Evolutionary conservation across 1,140 invertebrate genomes (phyloP), one percentile per base, ranked within the genome.

Genomic region (Zeugodacus cucurbitae): DNA sequence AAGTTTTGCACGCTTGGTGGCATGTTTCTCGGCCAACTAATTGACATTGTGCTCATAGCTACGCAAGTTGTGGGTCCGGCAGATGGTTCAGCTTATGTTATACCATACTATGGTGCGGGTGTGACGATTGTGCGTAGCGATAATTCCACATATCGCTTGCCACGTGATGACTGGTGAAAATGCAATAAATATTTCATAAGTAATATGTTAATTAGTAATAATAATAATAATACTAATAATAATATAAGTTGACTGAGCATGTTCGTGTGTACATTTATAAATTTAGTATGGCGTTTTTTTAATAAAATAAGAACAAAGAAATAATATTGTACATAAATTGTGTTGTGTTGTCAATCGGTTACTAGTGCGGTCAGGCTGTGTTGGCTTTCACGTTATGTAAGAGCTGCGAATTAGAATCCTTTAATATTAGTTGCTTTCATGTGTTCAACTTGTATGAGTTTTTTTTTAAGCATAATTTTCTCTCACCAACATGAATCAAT

Each of bases 1-100:
- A 99, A 99, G 94, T 95, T 99, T 89, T 98, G 98, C 92, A 99
- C 98, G 0, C 94, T 99, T 41, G 99, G 99, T 8, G 99, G 99
- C 91, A 96, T 99, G 95, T 99, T 99, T 92, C 94, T 99, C n/a
- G 98, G 97, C 11, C 98, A 99, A 93, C 94, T 99, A 44, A 94
- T 98, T 88, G 99, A 99, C 94, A 97, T 99, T 29, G 96, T 99
- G 91, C 94, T 99, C 34, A 99, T 99, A 92, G 98, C 98, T 26
- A 97, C 98, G 32, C 95, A 96, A 95, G 96, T 97, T 87, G 88
- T 99, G 57, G 96, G 97, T 17, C 99, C 99, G 74, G 97, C 98
- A 14, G 99, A 99, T 95, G 98, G 98, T 57, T 99, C 98, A n/a
- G 26, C 37, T 54, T 90, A n/a, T 26, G 88, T 99, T 0, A 98